A percentile compares a stretch with the other conserved stretches of the same genome.
Conservation (phyloP, 2,888 invertebrate genomes). For the Ptychoptera albimana region DNA sequence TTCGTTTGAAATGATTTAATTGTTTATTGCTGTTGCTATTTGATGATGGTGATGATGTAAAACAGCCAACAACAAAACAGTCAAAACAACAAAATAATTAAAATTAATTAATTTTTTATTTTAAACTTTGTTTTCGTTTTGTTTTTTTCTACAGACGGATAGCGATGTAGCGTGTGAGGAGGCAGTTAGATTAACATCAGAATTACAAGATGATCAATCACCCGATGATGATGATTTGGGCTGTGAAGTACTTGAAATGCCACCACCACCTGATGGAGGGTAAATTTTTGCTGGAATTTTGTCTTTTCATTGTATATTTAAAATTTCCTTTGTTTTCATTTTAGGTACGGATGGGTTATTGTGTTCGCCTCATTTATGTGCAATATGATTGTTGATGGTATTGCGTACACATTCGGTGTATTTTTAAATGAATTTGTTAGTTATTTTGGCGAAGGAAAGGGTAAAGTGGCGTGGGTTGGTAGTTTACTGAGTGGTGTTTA, state of each 20-base stretch:
- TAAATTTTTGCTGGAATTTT: conserved; percentile 51
- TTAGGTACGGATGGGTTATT: conserved; percentile 81
- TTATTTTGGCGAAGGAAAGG: conserved; percentile 72
- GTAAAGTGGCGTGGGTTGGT: conserved; percentile 85
- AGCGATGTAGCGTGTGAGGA: conserved; percentile 77
- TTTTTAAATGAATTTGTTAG: conserved; percentile 66
- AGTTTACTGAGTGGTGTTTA: conserved; percentile 92
- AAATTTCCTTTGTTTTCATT: background rate
- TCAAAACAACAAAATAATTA: no score
- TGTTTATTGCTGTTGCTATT: no score
- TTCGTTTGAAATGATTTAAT: no score
- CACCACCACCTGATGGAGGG: conserved; percentile 81
- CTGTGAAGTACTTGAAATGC: conserved; percentile 60
- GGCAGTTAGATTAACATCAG: conserved; percentile 57
- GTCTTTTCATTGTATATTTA: background rate
- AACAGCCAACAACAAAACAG: no score
- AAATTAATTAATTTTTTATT: no score
- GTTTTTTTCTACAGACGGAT: conserved; percentile 50
- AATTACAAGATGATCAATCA: conserved; percentile 40
- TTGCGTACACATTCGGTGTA: conserved; percentile 96
- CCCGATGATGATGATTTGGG: conserved; percentile 46
- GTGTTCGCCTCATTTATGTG: conserved; percentile 94
- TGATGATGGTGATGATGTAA: no score
- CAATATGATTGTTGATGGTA: conserved; percentile 96
- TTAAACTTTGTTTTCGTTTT: background rate